Conservation (phyloP, 1,140 invertebrate genomes). For the Euwallacea similis region DNA sequence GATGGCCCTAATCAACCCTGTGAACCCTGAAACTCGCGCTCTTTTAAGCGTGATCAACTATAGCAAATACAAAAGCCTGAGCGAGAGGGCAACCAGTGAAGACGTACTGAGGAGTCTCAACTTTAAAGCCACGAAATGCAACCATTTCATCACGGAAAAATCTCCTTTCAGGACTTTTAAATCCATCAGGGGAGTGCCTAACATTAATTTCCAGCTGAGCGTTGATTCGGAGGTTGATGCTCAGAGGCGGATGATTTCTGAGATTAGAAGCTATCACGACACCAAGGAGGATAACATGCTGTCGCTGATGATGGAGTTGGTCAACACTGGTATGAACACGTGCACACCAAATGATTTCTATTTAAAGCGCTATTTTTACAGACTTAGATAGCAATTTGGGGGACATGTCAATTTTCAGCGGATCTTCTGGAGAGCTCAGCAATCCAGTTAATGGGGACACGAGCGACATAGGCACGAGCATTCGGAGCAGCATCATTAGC, state of each 20-base stretch:
- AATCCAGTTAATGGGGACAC: slow-evolving; percentile 14
- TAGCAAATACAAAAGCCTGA: slow-evolving; percentile 36
- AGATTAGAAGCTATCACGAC: slow-evolving; percentile 38
- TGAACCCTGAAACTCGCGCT: slow-evolving; percentile 38
- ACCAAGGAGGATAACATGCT: slow-evolving; percentile 41
- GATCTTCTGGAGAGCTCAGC: not conserved
- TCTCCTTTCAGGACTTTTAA: not conserved
- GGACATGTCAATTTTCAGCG: slow-evolving; percentile 23
- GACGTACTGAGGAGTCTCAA: slow-evolving; percentile 35
- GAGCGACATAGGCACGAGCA: slow-evolving; percentile 37
- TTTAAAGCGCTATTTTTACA: slow-evolving; percentile 11
- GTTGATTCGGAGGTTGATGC: slow-evolving; percentile 6
- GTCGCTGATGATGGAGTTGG: slow-evolving; percentile 44
- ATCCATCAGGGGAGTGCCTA: not conserved
- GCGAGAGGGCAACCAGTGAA: slow-evolving; percentile 27
- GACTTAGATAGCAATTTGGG: slow-evolving; percentile 37
- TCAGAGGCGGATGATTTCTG: slow-evolving; percentile 8
- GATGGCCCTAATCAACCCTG: slow-evolving; percentile 42
- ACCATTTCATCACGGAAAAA: slow-evolving; percentile 29
- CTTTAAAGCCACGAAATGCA: slow-evolving; percentile 31
- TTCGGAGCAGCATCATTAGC: slow-evolving; percentile 24
- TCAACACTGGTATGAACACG: slow-evolving; percentile 22
- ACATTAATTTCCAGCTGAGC: slow-evolving; percentile 22
- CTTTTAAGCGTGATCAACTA: slow-evolving; percentile 41
- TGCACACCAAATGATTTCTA: not conserved